A percentile compares a stretch with the other conserved stretches of the same genome.
Evolutionary conservation across 1,140 invertebrate species (phyloP).

Genomic region (Steinernema feltiae): DNA sequence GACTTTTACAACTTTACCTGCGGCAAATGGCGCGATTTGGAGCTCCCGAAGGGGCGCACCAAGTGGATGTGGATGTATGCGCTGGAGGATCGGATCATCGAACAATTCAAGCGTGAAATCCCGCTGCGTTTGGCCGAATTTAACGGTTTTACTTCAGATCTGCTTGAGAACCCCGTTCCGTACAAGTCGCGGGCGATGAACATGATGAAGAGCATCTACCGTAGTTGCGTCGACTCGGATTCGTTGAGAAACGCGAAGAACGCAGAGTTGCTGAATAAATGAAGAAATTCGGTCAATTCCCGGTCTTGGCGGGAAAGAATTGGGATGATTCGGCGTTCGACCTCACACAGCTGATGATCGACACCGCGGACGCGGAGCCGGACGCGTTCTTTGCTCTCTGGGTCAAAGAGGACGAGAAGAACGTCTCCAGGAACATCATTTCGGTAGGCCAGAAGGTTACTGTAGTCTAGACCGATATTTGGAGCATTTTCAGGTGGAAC

Average conservation of each 20-base stretch:
- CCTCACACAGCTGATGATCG: constrained; percentile 70
- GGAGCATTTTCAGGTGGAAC: neutral
- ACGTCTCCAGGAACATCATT: constrained; percentile 59
- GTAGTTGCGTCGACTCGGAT: constrained; percentile 33
- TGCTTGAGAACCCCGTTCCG: constrained; percentile 25
- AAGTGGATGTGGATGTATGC: neutral
- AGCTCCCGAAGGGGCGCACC: neutral
- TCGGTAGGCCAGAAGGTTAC: constrained; percentile 49
- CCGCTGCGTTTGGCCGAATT: neutral
- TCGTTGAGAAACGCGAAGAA: constrained; percentile 29
- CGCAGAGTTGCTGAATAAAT: constrained; percentile 66
- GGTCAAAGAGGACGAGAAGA: constrained; percentile 59
- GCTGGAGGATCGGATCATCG: neutral
- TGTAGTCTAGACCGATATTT: neutral
- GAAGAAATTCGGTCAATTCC: constrained; percentile 75
- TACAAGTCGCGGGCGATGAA: constrained; percentile 26
- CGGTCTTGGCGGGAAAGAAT: constrained; percentile 65
- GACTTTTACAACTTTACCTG: constrained; percentile 92
- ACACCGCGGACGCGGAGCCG: constrained; percentile 75
- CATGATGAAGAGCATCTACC: constrained; percentile 33
- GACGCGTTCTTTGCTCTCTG: constrained; percentile 55
- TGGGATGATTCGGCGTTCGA: constrained; percentile 68
- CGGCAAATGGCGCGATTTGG: constrained; percentile 79
- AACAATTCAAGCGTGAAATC: neutral
- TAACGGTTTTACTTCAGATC: constrained; percentile 19